phyloP scores from a whole-genome alignment of 2,113 vertebrate species.

The Chrysochloris asiatica region DNA sequence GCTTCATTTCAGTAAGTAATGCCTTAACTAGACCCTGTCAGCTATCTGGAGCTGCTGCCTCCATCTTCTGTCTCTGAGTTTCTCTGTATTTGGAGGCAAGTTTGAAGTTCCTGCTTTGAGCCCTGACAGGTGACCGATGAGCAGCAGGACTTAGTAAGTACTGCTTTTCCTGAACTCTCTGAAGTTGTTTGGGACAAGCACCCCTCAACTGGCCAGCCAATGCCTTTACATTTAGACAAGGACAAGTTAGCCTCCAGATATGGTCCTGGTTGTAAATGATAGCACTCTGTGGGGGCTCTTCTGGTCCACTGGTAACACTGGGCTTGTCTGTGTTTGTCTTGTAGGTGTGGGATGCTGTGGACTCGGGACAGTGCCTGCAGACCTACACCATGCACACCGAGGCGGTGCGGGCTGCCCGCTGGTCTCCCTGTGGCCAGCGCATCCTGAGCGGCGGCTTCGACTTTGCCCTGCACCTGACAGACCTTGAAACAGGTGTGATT shows the following conservation, averaged over 20 bases:
- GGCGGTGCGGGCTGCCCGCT: slow-evolving; percentile 92
- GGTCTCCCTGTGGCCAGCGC: slow-evolving; percentile 91
- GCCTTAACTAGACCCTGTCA: too few species aligned
- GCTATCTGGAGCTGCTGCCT: too few species aligned
- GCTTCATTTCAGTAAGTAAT: too few species aligned
- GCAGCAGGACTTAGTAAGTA: background rate
- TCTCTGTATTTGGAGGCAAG: too few species aligned
- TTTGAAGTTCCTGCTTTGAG: too few species aligned
- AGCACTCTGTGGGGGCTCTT: background rate
- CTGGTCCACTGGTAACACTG: accelerated
- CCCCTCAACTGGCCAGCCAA: background rate
- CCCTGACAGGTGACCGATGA: too few species aligned
- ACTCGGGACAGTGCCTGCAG: slow-evolving; percentile 90
- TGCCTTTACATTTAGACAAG: background rate
- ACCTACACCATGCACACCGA: slow-evolving; percentile 88
- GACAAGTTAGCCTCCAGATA: background rate
- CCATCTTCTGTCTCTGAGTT: too few species aligned
- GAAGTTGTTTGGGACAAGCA: background rate
- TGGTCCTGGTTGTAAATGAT: background rate
- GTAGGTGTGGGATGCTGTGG: slow-evolving; percentile 95
- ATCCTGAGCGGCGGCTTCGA: slow-evolving; percentile 96
- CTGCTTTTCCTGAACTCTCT: background rate
- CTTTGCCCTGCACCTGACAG: slow-evolving; percentile 89
- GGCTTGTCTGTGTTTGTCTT: slow-evolving; percentile 59
- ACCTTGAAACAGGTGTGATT: slow-evolving; percentile 92